A percentile compares a stretch with the other conserved stretches of the same genome.
phyloP scores from a whole-genome alignment of 2,888 invertebrate genomes.

The Meliscaeva auricollis region DNA sequence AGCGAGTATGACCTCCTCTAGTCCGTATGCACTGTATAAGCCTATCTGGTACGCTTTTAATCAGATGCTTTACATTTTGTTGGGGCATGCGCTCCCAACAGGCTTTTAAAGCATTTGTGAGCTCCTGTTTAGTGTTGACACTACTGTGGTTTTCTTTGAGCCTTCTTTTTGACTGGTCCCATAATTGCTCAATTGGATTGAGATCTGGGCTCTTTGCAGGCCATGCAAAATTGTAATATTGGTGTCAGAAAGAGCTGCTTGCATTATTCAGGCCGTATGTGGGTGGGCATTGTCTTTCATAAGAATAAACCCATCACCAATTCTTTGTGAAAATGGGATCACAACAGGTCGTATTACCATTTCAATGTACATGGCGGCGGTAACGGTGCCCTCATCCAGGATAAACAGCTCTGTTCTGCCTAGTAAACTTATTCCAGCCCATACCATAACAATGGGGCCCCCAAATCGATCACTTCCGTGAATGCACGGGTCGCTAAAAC shows the following conservation, averaged over 20 bases:
- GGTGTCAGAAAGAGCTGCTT: conserved; percentile 29
- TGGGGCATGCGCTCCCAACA: conserved; percentile 1
- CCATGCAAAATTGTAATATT: conserved; percentile 19
- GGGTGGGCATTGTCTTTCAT: conserved; percentile 30
- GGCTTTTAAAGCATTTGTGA: conserved; percentile 2
- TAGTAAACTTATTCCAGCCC: too few species aligned
- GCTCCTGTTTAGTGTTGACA: too few species aligned
- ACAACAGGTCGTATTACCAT: too few species aligned
- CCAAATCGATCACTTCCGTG: too few species aligned
- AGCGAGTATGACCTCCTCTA: conserved; percentile 2
- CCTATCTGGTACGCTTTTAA: conserved; percentile 2
- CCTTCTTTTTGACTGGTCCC: not conserved
- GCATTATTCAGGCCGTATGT: conserved; percentile 23
- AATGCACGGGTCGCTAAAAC: too few species aligned
- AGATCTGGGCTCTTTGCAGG: not conserved
- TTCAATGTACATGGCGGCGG: too few species aligned
- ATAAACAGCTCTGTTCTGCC: too few species aligned
- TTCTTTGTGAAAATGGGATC: too few species aligned
- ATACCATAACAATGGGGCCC: too few species aligned
- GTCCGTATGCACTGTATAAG: conserved; percentile 1
- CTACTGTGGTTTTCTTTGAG: too few species aligned
- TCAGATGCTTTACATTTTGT: not conserved
- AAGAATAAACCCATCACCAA: conserved; percentile 1
- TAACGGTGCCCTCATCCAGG: too few species aligned
- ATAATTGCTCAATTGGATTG: not conserved